Evolutionary conservation across 2,888 invertebrate genomes (phyloP).

Genomic region (Marronus borbonicus): DNA sequence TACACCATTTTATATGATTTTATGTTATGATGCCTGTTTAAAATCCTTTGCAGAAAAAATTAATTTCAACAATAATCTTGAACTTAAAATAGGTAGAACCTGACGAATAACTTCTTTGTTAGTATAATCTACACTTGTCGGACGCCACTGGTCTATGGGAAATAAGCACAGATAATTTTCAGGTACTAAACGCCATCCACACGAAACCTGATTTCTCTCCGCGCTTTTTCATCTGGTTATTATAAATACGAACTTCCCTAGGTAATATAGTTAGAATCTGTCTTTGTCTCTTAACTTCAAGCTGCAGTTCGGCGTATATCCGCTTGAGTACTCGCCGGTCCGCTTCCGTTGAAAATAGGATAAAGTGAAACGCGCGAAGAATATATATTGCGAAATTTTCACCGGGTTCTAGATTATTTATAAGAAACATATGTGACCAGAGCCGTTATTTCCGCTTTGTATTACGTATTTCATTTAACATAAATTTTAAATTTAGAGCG

Average conservation of each 20-base stretch:
- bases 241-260: constrained; percentile 15
- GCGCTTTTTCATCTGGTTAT: neutral
- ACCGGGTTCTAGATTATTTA: constrained; percentile 39
- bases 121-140: too few relatives aligned
- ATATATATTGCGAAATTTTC: constrained; percentile 46
- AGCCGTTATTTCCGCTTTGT: constrained; percentile 38
- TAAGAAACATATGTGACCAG: constrained; percentile 44
- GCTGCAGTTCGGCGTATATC: neutral
- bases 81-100: too few relatives aligned
- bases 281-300: constrained; percentile 24
- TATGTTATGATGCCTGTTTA: too few relatives aligned
- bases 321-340: neutral
- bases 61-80: too few relatives aligned
- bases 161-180: too few relatives aligned
- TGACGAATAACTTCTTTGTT: too few relatives aligned
- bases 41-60: too few relatives aligned
- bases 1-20: too few relatives aligned
- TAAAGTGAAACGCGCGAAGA: constrained; percentile 41
- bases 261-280: constrained; percentile 25
- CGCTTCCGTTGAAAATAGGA: constrained; percentile 28
- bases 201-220: neutral
- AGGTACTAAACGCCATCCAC: too few relatives aligned
- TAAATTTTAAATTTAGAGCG: constrained; percentile 42
- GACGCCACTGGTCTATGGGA: too few relatives aligned
- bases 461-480: constrained; percentile 47